Conservation (phyloP, 1,140 invertebrate genomes). For the Drosophila watanabei region DNA sequence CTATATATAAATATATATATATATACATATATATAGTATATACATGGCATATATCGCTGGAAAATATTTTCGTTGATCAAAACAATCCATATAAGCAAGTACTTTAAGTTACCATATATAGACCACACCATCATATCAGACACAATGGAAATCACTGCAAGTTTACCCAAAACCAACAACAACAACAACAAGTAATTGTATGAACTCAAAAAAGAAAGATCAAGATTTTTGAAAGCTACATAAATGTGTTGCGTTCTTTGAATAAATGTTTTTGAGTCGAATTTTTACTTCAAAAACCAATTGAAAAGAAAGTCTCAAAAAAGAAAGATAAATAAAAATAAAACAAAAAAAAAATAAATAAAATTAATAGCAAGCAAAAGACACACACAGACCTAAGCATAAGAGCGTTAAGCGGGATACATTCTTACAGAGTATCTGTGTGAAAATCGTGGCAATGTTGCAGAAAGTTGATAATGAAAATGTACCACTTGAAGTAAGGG, state of each 20-base stretch:
- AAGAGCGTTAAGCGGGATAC: constrained; percentile 37
- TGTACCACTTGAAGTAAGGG: constrained; percentile 58
- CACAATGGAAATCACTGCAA: constrained; percentile 29
- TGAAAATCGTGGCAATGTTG: constrained; percentile 47
- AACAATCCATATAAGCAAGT: constrained; percentile 52
- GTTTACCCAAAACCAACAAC: constrained; percentile 43
- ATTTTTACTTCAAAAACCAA: constrained; percentile 75
- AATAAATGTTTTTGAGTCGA: constrained; percentile 81
- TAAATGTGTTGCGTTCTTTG: constrained; percentile 79
- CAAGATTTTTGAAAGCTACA: constrained; percentile 59
- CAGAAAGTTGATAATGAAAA: constrained; percentile 56
- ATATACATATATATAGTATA: constrained; percentile 44
- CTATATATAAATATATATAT: constrained; percentile 54
- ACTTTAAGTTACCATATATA: constrained; percentile 50
- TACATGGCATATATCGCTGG: constrained; percentile 61
- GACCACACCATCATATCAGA: constrained; percentile 44
- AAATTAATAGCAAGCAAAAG: constrained; percentile 40
- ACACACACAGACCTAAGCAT: constrained; percentile 35
- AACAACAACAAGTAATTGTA: constrained; percentile 46
- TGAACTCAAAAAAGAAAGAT: constrained; percentile 24
- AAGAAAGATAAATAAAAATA: constrained; percentile 31
- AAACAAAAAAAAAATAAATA: constrained; percentile 28
- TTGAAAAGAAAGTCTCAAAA: constrained; percentile 28
- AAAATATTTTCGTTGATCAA: constrained; percentile 55
- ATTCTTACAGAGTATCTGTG: constrained; percentile 50